phyloP scores from a whole-genome alignment of 1,140 invertebrate genomes.

The Lepidurus apus region DNA sequence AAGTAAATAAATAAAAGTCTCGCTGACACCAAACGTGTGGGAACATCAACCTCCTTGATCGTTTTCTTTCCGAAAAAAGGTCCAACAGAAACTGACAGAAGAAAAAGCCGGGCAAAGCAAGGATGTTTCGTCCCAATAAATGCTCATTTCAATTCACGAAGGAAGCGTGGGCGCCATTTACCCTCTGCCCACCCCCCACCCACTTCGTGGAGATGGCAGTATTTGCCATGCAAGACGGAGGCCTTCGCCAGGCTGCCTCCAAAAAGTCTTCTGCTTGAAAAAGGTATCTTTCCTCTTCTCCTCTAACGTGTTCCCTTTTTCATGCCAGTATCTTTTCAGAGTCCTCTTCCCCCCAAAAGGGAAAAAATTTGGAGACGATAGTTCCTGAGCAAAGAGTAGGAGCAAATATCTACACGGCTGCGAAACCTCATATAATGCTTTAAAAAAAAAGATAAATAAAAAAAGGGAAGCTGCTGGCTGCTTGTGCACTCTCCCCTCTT shows the following conservation, averaged over 20 bases:
- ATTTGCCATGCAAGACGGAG: background rate
- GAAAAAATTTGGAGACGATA: background rate
- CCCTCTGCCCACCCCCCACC: background rate
- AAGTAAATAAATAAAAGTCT: background rate
- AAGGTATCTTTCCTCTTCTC: background rate
- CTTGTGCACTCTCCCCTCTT: background rate
- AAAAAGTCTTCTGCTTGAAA: background rate
- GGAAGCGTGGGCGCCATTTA: background rate
- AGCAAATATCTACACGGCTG: slow-evolving; percentile 9
- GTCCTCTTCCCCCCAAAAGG: background rate
- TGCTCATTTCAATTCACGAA: slow-evolving; percentile 17
- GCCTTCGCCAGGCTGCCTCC: background rate
- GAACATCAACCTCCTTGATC: background rate
- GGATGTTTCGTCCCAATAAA: slow-evolving; percentile 5
- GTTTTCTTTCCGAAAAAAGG: background rate
- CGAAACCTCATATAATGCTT: background rate
- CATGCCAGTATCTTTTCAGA: background rate
- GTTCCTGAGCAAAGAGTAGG: background rate
- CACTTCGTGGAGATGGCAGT: background rate
- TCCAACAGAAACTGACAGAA: background rate
- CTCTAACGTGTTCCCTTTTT: background rate
- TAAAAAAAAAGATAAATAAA: background rate
- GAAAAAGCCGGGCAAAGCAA: background rate
- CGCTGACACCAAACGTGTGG: background rate
- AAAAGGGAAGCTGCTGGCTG: background rate